A percentile compares a stretch with the other conserved stretches of the same genome.
Conservation (phyloP, 2,797 vertebrate genomes). For the Clarias fuscus region DNA sequence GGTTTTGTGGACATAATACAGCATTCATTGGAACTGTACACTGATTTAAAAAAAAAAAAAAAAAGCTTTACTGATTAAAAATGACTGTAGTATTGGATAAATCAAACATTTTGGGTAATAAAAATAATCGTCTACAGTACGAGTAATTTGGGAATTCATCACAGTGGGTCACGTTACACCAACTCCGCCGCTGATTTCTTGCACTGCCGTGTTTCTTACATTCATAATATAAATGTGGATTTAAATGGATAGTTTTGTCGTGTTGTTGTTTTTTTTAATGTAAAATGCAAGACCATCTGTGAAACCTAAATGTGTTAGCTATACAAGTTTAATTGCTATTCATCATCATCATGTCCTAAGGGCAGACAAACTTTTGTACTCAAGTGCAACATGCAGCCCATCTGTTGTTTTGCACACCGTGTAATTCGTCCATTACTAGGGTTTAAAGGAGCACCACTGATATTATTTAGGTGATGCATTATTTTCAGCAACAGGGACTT, state of each 20-base stretch:
- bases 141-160: background rate
- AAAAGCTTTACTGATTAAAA: background rate
- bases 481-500: background rate
- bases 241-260: background rate
- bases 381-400: background rate
- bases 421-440: background rate
- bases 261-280: background rate
- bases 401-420: background rate
- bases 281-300: conserved; percentile 13
- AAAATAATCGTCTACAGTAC: background rate
- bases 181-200: background rate
- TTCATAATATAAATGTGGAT: background rate
- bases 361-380: background rate
- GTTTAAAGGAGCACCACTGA: background rate
- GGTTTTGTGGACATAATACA: background rate
- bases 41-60: background rate
- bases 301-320: background rate
- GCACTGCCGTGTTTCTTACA: background rate
- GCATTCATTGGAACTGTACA: background rate
- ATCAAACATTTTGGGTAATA: background rate
- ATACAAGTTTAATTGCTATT: background rate
- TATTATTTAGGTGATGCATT: background rate
- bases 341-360: background rate
- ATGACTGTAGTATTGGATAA: background rate
- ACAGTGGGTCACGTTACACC: background rate